A percentile compares a stretch with the other conserved stretches of the same genome.
Conservation (phyloP, 2,113 vertebrate genomes). For the Balaeniceps rex region DNA sequence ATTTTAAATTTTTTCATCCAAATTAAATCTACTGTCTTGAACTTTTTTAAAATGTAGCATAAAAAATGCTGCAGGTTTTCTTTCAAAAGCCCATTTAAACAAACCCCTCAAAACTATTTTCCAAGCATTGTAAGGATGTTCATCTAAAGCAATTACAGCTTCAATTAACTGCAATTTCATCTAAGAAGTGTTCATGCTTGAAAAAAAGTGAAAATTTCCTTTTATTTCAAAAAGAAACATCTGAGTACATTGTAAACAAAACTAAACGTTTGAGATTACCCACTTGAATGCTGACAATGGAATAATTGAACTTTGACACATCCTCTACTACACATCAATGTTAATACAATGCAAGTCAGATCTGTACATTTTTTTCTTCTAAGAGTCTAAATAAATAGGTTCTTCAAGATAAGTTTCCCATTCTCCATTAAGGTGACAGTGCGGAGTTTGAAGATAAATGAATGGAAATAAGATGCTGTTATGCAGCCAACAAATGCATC, state of each 20-base stretch:
- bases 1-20: neutral
- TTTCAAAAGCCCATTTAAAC: neutral
- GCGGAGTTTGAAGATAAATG: neutral
- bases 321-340: neutral
- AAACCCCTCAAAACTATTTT: neutral
- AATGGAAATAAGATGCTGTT: neutral
- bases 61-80: neutral
- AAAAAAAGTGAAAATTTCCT: neutral
- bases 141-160: slow-evolving; percentile 8
- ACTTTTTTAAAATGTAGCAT: neutral
- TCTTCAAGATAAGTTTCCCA: neutral
- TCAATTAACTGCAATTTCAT: slow-evolving; percentile 24
- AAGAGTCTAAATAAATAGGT: neutral
- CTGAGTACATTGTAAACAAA: neutral
- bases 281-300: neutral
- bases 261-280: neutral
- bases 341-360: neutral
- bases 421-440: neutral
- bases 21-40: neutral
- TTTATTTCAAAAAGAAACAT: neutral
- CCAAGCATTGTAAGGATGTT: neutral
- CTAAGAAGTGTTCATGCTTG: neutral
- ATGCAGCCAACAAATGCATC: neutral
- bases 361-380: neutral
- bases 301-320: neutral